Evolutionary conservation across 2,113 vertebrate genomes (phyloP).

Genomic region (Syngnathus typhle): DNA sequence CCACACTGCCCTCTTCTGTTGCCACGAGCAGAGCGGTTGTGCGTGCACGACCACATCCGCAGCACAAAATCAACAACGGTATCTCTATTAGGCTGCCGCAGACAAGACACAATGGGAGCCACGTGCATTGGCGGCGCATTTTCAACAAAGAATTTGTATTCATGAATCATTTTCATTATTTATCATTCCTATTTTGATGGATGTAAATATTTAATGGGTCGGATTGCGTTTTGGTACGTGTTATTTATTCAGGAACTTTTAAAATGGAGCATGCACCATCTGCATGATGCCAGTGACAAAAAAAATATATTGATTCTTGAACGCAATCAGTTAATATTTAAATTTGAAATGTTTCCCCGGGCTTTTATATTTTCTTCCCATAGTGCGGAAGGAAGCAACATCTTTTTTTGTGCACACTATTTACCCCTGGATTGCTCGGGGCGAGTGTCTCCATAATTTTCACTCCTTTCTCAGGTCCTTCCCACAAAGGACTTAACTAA

Average conservation of each 20-base stretch:
- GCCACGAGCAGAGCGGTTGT: slow-evolving; percentile 22
- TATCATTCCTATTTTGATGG: not conserved
- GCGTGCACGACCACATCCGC: slow-evolving; percentile 1
- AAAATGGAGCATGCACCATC: slow-evolving; percentile 29
- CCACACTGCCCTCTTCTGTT: slow-evolving; percentile 66
- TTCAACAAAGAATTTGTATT: not conserved
- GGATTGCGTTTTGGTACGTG: not conserved
- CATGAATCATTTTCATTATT: slow-evolving; percentile 7
- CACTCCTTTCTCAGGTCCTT: slow-evolving; percentile 99
- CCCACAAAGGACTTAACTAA: slow-evolving; percentile 99
- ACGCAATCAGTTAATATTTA: slow-evolving; percentile 67
- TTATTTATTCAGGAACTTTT: slow-evolving; percentile 16
- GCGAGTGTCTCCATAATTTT: slow-evolving; percentile 99
- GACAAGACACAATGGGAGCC: slow-evolving; percentile 10
- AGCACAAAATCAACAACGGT: slow-evolving; percentile 33
- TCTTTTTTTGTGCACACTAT: slow-evolving; percentile 91
- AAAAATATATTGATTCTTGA: slow-evolving; percentile 65
- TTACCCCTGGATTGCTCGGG: slow-evolving; percentile 99
- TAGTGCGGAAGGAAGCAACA: slow-evolving; percentile 74
- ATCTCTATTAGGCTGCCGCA: slow-evolving; percentile 44
- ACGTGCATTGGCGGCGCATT: not conserved
- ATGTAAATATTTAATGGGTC: not conserved
- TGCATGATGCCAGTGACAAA: slow-evolving; percentile 43
- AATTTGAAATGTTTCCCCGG: slow-evolving; percentile 73
- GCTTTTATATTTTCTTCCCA: slow-evolving; percentile 54